phyloP scores from a whole-genome alignment of 2,113 vertebrate species.

The Abramis brama region DNA sequence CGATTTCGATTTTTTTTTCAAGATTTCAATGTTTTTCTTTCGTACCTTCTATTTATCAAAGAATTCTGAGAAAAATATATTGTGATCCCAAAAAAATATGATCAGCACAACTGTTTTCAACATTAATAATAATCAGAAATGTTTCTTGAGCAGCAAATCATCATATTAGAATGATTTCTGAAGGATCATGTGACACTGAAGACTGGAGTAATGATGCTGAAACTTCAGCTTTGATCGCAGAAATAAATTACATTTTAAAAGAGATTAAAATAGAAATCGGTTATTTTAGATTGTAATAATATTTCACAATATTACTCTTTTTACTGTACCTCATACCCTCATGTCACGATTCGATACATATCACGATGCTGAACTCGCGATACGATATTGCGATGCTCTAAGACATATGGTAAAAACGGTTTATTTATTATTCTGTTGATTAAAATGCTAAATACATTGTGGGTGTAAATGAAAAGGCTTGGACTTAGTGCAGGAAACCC shows the following conservation, averaged over 20 bases:
- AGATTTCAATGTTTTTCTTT: background rate
- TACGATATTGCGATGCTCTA: too few species aligned
- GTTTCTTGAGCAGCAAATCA: background rate
- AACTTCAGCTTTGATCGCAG: background rate
- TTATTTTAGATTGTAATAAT: background rate
- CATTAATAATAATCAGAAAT: background rate
- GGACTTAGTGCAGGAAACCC: too few species aligned
- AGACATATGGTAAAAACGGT: too few species aligned
- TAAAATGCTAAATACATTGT: too few species aligned
- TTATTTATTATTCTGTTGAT: too few species aligned
- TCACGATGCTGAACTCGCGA: too few species aligned
- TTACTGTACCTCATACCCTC: too few species aligned
- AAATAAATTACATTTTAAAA: background rate
- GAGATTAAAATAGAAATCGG: too few species aligned
- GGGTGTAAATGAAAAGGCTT: too few species aligned
- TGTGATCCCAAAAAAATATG: background rate
- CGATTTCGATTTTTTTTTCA: too few species aligned
- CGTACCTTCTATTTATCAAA: background rate
- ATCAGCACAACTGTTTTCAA: background rate
- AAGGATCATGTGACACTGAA: background rate
- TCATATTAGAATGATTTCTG: background rate
- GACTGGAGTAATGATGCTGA: background rate
- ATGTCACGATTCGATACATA: too few species aligned
- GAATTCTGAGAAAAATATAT: background rate
- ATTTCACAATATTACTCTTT: background rate